Evolutionary conservation across 2,888 invertebrate genomes (phyloP).

Genomic region (Hydraecia micacea): DNA sequence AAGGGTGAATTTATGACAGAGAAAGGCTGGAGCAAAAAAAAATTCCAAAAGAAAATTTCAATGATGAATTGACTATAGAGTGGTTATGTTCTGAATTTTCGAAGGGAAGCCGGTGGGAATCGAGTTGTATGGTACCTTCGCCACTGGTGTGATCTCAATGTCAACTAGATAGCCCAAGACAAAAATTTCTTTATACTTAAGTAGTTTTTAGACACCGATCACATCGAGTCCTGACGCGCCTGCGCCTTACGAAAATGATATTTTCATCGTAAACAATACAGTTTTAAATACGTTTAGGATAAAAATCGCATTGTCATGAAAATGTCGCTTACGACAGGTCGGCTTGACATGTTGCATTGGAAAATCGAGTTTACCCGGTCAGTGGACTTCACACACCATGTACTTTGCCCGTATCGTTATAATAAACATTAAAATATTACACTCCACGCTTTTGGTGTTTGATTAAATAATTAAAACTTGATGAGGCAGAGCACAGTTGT

Average conservation of each 20-base stretch:
- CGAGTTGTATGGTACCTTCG: too few relatives aligned
- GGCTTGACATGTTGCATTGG: neutral
- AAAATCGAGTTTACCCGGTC: neutral
- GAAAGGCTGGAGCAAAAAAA: too few relatives aligned
- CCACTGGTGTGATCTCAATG: too few relatives aligned
- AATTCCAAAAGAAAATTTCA: too few relatives aligned
- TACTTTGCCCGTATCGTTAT: neutral
- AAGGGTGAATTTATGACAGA: too few relatives aligned
- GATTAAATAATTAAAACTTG: neutral
- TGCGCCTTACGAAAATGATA: neutral
- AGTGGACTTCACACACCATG: neutral
- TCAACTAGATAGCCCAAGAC: neutral
- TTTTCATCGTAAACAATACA: neutral
- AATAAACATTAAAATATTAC: constrained; percentile 27
- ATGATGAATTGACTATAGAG: too few relatives aligned
- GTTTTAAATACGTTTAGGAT: constrained; percentile 1
- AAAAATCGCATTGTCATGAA: neutral
- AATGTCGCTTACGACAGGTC: neutral
- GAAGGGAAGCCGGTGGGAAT: too few relatives aligned
- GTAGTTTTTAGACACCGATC: too few relatives aligned
- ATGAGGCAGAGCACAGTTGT: too few relatives aligned
- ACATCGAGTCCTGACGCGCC: neutral
- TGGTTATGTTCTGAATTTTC: too few relatives aligned
- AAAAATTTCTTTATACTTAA: neutral
- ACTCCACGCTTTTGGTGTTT: constrained; percentile 35